phyloP scores from a whole-genome alignment of 1,140 invertebrate species.

The Scaptomyza pallida region DNA sequence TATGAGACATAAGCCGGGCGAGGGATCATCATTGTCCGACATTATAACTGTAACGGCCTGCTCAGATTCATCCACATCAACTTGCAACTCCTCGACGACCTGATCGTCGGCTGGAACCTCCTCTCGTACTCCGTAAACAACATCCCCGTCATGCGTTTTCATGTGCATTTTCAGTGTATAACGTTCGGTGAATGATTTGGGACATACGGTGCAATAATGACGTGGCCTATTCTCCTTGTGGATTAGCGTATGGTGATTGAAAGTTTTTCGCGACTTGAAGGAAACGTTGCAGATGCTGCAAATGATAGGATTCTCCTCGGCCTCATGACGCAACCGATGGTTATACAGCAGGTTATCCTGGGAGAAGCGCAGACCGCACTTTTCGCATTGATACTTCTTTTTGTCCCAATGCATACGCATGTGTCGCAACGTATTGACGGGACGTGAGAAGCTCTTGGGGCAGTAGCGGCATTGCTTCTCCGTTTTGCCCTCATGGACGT shows the following conservation, averaged over 20 bases:
- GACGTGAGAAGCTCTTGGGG: conserved; percentile 71
- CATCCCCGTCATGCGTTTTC: conserved; percentile 73
- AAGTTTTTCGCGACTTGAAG: conserved; percentile 78
- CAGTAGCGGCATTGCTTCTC: conserved; percentile 80
- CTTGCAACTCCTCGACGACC: conserved; percentile 69
- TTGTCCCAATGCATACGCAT: conserved; percentile 83
- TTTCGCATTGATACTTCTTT: conserved; percentile 81
- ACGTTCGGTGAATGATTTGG: conserved; percentile 78
- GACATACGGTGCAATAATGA: conserved; percentile 72
- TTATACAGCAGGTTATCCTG: conserved; percentile 77
- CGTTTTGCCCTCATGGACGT: conserved; percentile 77
- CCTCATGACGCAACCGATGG: conserved; percentile 74
- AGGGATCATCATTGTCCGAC: conserved; percentile 65
- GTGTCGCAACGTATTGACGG: conserved; percentile 75
- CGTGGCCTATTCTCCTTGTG: conserved; percentile 77
- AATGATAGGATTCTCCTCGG: conserved; percentile 79
- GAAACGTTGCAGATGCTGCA: conserved; percentile 80
- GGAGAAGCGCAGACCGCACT: conserved; percentile 75
- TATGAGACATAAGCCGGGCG: conserved; percentile 66
- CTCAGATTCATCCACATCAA: conserved; percentile 73
- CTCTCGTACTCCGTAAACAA: conserved; percentile 64
- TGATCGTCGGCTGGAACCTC: conserved; percentile 63
- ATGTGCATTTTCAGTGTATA: conserved; percentile 83
- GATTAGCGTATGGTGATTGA: conserved; percentile 77
- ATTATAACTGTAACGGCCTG: conserved; percentile 73